Conservation (phyloP, 2,113 vertebrate species). For the Mesoclemmys tuberculata region DNA sequence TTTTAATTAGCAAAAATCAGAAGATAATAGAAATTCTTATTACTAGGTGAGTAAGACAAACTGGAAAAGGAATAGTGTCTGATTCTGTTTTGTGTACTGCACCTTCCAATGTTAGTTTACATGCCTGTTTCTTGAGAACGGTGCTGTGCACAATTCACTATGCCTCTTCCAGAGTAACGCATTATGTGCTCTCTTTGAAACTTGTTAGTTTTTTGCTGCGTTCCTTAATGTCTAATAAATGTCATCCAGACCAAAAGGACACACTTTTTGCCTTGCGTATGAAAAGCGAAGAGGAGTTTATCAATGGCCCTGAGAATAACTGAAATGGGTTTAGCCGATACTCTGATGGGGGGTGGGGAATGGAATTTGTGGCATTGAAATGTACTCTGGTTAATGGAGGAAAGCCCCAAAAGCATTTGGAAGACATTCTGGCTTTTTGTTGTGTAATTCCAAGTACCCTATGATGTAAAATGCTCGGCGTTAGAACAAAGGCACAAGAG, state of each 20-base stretch:
- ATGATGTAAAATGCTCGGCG: not conserved
- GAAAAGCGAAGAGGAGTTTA: slow-evolving; percentile 47
- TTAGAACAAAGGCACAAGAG: not conserved
- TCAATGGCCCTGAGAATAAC: slow-evolving; percentile 23
- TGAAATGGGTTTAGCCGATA: slow-evolving; percentile 46
- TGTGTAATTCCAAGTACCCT: not conserved
- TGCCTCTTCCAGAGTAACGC: not conserved
- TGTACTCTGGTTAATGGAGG: not conserved
- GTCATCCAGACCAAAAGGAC: slow-evolving; percentile 60
- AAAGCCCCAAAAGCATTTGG: not conserved
- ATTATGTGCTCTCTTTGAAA: not conserved
- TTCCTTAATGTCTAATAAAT: slow-evolving; percentile 34
- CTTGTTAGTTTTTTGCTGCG: slow-evolving; percentile 23
- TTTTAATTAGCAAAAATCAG: slow-evolving; percentile 3
- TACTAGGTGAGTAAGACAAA: slow-evolving; percentile 32
- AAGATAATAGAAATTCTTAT: slow-evolving; percentile 23
- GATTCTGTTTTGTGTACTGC: not conserved
- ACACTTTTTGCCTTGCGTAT: slow-evolving; percentile 50
- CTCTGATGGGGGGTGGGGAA: not conserved
- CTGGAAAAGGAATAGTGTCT: slow-evolving; percentile 27
- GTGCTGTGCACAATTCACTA: not conserved
- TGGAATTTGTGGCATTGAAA: slow-evolving; percentile 35
- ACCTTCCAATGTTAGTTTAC: slow-evolving; percentile 21
- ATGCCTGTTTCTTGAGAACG: not conserved
- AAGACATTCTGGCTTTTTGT: slow-evolving; percentile 2